Conservation (phyloP, 2,888 invertebrate species). For the Girardia tigrina region DNA sequence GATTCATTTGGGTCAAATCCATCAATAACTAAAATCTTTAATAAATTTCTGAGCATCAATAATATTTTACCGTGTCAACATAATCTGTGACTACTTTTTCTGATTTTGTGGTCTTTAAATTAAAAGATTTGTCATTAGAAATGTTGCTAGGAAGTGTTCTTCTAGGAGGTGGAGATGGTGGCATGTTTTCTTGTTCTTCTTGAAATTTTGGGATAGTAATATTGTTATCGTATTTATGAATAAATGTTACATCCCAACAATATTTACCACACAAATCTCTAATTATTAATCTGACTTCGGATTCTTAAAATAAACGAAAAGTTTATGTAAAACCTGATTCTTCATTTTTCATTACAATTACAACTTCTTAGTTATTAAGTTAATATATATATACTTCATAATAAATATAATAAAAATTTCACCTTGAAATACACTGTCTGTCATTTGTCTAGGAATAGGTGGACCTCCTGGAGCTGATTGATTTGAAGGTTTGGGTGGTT, state of each 20-base stretch:
- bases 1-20: not conserved
- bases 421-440: not conserved
- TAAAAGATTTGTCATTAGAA: not conserved
- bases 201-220: not conserved
- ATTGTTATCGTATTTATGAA: constrained; percentile 55
- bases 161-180: constrained; percentile 15
- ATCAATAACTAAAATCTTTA: not conserved
- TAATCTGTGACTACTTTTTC: constrained; percentile 9
- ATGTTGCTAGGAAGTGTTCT: not conserved
- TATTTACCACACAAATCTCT: constrained; percentile 82
- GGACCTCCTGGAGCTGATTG: not conserved
- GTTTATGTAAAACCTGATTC: too few species aligned
- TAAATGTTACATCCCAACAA: constrained; percentile 82
- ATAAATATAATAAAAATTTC: too few species aligned
- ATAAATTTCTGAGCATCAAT: not conserved
- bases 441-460: not conserved
- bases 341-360: too few species aligned
- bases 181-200: not conserved
- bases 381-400: too few species aligned
- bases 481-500: not conserved
- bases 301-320: not conserved
- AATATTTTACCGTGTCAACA: not conserved
- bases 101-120: not conserved
- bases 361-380: too few species aligned
- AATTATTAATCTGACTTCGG: constrained; percentile 63